Evolutionary conservation across 64 coral and sea anemone genomes (phyloP).

Genomic region (Exaiptasia diaphana): DNA sequence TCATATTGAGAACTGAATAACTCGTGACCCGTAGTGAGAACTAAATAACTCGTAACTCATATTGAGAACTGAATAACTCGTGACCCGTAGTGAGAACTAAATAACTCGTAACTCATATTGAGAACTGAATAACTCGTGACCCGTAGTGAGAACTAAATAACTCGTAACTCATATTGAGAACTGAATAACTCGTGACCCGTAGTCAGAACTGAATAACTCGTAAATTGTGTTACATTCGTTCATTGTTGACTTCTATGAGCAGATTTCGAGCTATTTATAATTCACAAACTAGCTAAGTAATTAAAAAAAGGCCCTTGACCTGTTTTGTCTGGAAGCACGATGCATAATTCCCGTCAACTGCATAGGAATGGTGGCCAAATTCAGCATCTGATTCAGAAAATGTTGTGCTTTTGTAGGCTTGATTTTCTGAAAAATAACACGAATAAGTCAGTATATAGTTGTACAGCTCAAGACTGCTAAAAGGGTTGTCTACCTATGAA

Average conservation of each 20-base stretch:
- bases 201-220: background rate
- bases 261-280: too few species aligned
- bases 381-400: too few species aligned
- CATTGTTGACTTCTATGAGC: background rate
- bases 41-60: background rate
- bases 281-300: too few species aligned
- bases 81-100: too few species aligned
- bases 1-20: background rate
- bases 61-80: too few species aligned
- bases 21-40: background rate
- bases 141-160: background rate
- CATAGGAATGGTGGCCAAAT: background rate
- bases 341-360: conserved; percentile 8
- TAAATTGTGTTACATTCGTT: background rate
- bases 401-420: background rate
- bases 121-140: background rate
- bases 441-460: too few species aligned
- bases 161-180: background rate
- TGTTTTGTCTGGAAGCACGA: background rate
- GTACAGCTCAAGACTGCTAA: too few species aligned
- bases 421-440: background rate
- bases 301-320: background rate
- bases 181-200: background rate
- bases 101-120: background rate
- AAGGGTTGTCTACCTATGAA: too few species aligned